Base-by-base conservation (phyloP, 1,140 invertebrate genomes). In the Notospermus geniculatus region DNA sequence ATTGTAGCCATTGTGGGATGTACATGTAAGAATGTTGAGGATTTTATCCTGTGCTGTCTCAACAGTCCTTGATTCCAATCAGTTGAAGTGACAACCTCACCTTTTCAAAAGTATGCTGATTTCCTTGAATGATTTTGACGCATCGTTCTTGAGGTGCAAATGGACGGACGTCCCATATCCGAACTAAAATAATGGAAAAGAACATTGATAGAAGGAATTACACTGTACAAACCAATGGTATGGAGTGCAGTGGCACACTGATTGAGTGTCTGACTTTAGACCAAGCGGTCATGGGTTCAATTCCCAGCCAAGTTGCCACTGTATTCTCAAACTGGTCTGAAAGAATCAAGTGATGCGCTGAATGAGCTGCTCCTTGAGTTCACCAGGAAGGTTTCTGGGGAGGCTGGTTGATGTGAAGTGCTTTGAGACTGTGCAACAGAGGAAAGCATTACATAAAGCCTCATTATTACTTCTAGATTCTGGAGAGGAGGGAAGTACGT, bases 71-170 rank as follows among this genome's bases (percentile, higher is more conserved):
- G n/a, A n/a, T n/a, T n/a, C n/a, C n/a, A n/a, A n/a, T n/a, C n/a
- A n/a, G n/a, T n/a, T n/a, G n/a, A n/a, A n/a, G n/a, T n/a, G n/a
- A n/a, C n/a, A 36, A 36, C 32, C 25, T 55, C 68, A 93, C 93
- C 83, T 96, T 97, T 84, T 98, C 96, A 84, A 97, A 99, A 82
- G 97, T 98, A 81, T 98, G 95, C 72, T 95, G 93, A 84, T 98
- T 93, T 0, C 95, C 95, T 46, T 85, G 85, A 62, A 98, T 87
- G 39, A 97, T 88, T 83, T 97, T 96, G 0, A 97, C 89, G 81
- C 94, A 97, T 64, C 97, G 85, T 73, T 98, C 93, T 54, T 88
- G 87, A 1, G 93, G 91, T 1, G 86, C 86, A 79, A 85, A 89
- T 41, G 88, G 88, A 54, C 88, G 71, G 22, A 90, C 83, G 78